A percentile compares a stretch with the other conserved stretches of the same genome.
phyloP scores from a whole-genome alignment of 2,888 invertebrate species.

The Pristionchus japonicus region DNA sequence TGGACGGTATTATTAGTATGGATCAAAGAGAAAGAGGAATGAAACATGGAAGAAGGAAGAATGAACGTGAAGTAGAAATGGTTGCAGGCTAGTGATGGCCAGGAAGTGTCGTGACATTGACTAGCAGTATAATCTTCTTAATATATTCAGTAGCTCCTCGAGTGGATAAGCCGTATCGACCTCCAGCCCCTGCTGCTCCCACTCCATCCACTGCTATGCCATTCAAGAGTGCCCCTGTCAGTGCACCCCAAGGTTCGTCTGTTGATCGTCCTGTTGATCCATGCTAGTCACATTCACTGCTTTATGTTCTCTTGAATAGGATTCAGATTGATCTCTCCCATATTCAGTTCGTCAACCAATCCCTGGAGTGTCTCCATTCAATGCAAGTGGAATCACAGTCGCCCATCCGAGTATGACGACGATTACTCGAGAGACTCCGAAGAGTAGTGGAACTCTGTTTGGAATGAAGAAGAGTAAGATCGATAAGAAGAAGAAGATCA shows the following conservation, averaged over 20 bases:
- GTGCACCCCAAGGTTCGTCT: not conserved
- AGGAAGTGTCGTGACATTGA: no score
- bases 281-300: no score
- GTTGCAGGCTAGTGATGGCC: not conserved
- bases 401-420: slow-evolving; percentile 14
- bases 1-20: slow-evolving; percentile 20
- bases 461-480: slow-evolving; percentile 59
- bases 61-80: not conserved
- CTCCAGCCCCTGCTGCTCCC: not conserved
- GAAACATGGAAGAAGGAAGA: not conserved
- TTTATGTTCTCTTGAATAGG: no score
- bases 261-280: no score
- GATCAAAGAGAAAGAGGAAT: not conserved
- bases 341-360: not conserved
- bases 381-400: slow-evolving; percentile 30
- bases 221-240: not conserved
- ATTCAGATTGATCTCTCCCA: not conserved
- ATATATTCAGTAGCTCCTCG: not conserved
- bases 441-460: slow-evolving; percentile 47
- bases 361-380: slow-evolving; percentile 37
- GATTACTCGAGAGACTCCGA: not conserved
- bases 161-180: not conserved
- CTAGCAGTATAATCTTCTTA: not conserved
- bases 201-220: not conserved
- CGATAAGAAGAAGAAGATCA: slow-evolving; percentile 64